Base-by-base conservation (phyloP, 2,113 vertebrate species). In the Nesogale talazaci region DNA sequence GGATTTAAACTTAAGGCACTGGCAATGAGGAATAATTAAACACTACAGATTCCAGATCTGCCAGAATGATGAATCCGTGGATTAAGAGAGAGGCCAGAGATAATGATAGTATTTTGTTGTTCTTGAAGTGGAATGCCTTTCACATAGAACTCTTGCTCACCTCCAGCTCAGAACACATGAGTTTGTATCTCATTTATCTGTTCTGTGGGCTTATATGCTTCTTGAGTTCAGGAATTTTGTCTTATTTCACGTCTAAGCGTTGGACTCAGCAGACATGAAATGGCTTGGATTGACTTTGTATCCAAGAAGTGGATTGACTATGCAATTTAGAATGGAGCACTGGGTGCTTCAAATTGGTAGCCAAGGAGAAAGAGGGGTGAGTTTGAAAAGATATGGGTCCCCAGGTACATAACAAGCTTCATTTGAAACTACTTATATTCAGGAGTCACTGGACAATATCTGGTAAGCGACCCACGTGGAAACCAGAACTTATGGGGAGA, bases 301-400 rank as follows among this genome's bases (percentile, higher is more conserved):
- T 92, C 59, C 89, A 94, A 91, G n/a, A 89, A 81, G 81, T 36
- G 15, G 86, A 90, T 17, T 17, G 85, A 70, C 65, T 70, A 72
- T 81, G 42, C n/a, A 88, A 70, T 94, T 70, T 46, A 76, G 56
- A 83, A 82, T 63, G 22, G 76, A 82, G 19, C 16, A 74, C 57
- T 85, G 38, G 40, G 31, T 83, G 16, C n/a, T n/a, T n/a, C n/a
- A n/a, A n/a, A n/a, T 86, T 46, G 9, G 63, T 4, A 93, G 46
- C 46, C 46, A 59, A 52, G 72, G 2, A 86, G 10, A 25, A 82
- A 20, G 57, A 92, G 34, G 81, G 93, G 31, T 0, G 56, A 91
- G 23, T 83, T 91, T 93, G 74, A 23, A 87, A 93, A 91, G 42
- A 84, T 74, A 25, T 15, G 12, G n/a, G 9, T 72, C 23, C 12